A percentile compares a stretch with the other conserved stretches of the same genome.
phyloP scores from a whole-genome alignment of 1,140 invertebrate genomes.

The Cydia amplana region DNA sequence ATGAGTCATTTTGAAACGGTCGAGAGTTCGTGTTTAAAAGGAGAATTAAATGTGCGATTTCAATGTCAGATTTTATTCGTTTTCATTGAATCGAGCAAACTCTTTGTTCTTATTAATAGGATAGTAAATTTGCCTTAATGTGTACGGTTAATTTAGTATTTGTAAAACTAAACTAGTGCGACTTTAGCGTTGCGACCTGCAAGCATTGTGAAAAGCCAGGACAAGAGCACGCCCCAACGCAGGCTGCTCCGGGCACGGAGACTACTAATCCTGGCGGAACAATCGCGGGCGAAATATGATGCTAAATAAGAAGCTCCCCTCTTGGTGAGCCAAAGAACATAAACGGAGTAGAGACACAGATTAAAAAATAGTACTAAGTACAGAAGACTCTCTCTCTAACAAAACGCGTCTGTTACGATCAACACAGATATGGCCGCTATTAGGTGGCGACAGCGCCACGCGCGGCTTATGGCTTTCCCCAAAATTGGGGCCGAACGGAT shows the following conservation, averaged over 20 bases:
- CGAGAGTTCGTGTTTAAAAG: neutral
- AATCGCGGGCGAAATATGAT: slow-evolving; percentile 49
- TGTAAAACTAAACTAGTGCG: neutral
- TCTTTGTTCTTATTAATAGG: neutral
- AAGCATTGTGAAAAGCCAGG: neutral
- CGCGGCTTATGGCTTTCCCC: too few relatives aligned
- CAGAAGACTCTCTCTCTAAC: too few relatives aligned
- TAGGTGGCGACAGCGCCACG: too few relatives aligned
- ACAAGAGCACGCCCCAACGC: slow-evolving; percentile 1
- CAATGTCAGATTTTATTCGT: neutral
- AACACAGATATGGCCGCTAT: too few relatives aligned
- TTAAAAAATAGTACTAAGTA: too few relatives aligned
- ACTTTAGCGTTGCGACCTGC: neutral
- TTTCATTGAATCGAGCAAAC: neutral
- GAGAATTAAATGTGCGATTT: neutral
- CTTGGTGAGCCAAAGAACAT: slow-evolving; percentile 39
- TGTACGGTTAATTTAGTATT: neutral
- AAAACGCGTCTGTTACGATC: too few relatives aligned
- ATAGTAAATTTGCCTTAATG: neutral
- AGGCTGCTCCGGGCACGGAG: slow-evolving; percentile 12
- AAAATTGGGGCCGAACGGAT: too few relatives aligned
- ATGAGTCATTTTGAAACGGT: slow-evolving; percentile 22
- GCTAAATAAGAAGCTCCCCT: slow-evolving; percentile 47
- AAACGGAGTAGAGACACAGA: neutral
- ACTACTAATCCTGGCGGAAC: slow-evolving; percentile 44